phyloP scores from a whole-genome alignment of 1,140 invertebrate genomes.

The Pygmarrhopalites habei region DNA sequence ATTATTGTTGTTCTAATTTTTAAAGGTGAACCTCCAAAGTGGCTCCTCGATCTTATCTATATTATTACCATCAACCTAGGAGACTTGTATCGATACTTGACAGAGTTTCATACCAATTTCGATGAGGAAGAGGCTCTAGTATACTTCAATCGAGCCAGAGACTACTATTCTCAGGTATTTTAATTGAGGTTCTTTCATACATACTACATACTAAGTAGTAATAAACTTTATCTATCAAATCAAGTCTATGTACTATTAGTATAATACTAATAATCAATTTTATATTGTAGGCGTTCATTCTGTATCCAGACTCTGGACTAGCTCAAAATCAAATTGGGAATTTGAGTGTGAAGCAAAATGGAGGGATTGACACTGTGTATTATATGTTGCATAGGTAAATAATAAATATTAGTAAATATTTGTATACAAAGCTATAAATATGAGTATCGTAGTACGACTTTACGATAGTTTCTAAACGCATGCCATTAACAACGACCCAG shows the following conservation, averaged over 20 bases:
- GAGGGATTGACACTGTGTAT: slow-evolving; percentile 30
- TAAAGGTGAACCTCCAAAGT: slow-evolving; percentile 14
- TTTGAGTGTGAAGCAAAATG: slow-evolving; percentile 17
- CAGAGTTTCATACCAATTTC: slow-evolving; percentile 15
- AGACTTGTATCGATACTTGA: slow-evolving; percentile 32
- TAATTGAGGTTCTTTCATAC: too few species aligned
- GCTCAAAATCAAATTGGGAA: slow-evolving; percentile 37
- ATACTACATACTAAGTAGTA: too few species aligned
- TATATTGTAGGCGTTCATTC: slow-evolving; percentile 28
- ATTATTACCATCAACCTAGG: slow-evolving; percentile 31
- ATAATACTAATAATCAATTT: too few species aligned
- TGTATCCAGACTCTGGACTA: slow-evolving; percentile 27
- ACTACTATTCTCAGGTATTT: slow-evolving; percentile 32
- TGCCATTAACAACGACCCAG: too few species aligned
- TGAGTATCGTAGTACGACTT: too few species aligned
- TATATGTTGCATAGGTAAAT: slow-evolving; percentile 37
- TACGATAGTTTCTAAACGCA: too few species aligned
- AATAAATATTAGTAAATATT: too few species aligned
- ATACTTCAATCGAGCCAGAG: slow-evolving; percentile 25
- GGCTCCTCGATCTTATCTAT: slow-evolving; percentile 21
- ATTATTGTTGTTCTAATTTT: neutral
- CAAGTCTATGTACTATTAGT: too few species aligned
- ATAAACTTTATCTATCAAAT: too few species aligned
- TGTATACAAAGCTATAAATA: too few species aligned
- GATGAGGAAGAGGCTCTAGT: neutral